phyloP scores from a whole-genome alignment of 1,140 invertebrate genomes.

The Vanessa atalanta region DNA sequence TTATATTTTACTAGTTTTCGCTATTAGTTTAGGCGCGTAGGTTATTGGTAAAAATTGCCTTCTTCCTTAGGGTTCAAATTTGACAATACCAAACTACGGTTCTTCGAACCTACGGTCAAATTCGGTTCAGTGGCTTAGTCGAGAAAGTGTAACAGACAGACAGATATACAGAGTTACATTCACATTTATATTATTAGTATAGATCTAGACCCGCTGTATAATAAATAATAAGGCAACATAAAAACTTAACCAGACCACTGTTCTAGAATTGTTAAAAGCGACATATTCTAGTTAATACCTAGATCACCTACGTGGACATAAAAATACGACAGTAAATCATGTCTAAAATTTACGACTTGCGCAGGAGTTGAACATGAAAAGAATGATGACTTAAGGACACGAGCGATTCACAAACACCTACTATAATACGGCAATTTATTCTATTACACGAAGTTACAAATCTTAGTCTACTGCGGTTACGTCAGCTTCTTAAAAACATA shows the following conservation, averaged over 20 bases:
- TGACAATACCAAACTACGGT: too few relatives aligned
- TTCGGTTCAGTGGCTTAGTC: too few relatives aligned
- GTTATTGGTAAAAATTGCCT: too few relatives aligned
- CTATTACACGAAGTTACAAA: conserved; percentile 18
- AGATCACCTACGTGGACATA: conserved; percentile 6
- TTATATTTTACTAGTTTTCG: too few relatives aligned
- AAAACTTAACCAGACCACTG: background rate
- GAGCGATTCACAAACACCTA: conserved; percentile 28
- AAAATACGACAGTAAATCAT: conserved; percentile 31
- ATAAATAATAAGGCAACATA: too few relatives aligned
- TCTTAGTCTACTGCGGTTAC: conserved; percentile 18
- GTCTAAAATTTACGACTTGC: conserved; percentile 30
- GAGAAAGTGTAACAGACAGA: too few relatives aligned
- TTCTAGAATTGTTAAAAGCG: background rate
- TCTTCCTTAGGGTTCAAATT: too few relatives aligned
- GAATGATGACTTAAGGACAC: conserved; percentile 21
- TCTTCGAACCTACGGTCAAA: too few relatives aligned
- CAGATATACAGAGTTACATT: too few relatives aligned
- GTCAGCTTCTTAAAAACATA: conserved; percentile 22
- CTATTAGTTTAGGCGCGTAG: too few relatives aligned
- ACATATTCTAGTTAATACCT: background rate
- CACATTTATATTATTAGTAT: too few relatives aligned
- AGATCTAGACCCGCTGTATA: too few relatives aligned
- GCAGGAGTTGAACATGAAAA: conserved; percentile 30
- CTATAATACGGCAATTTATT: conserved; percentile 20